Percentiles rank a stretch among this genome's conserved stretches.
phyloP scores from a whole-genome alignment of 2,797 vertebrate genomes.

The Rallus crepitans region DNA sequence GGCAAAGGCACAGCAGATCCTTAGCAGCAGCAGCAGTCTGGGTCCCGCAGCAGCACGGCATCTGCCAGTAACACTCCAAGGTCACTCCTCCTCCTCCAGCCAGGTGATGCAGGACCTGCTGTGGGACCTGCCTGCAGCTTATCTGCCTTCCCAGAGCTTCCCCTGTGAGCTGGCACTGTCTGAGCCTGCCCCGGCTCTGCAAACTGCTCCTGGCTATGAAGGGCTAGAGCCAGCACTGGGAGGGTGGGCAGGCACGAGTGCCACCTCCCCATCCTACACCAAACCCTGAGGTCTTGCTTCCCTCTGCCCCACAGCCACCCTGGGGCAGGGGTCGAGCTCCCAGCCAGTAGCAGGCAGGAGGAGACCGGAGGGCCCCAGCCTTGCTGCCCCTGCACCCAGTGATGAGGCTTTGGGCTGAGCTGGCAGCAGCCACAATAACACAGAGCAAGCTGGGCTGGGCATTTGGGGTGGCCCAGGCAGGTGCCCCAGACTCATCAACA shows the following conservation, averaged over 20 bases:
- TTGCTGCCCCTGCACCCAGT: background rate
- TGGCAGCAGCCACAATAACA: background rate
- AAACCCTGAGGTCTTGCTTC: fast-evolving
- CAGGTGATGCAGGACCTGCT: background rate
- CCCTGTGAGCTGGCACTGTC: background rate
- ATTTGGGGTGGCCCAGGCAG: fast-evolving
- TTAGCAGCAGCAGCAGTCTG: fast-evolving
- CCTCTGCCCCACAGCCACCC: background rate
- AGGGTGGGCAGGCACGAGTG: too few species aligned
- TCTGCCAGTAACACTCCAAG: background rate
- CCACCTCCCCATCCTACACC: background rate
- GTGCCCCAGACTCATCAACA: background rate
- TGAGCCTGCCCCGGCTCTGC: background rate
- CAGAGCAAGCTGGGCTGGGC: background rate
- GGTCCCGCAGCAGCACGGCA: background rate
- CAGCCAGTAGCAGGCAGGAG: background rate
- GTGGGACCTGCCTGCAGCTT: background rate
- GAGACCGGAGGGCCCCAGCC: background rate
- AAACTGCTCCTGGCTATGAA: background rate
- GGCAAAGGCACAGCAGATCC: background rate
- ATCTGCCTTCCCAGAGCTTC: background rate
- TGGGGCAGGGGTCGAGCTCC: background rate
- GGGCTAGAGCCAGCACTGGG: background rate
- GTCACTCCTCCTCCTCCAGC: background rate
- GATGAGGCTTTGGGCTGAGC: fast-evolving